These are phyloP conservation scores for Dryadula phaetusa DNA, from an alignment of 2,888 invertebrate genomes.

Conservation along the genomic window DNA sequence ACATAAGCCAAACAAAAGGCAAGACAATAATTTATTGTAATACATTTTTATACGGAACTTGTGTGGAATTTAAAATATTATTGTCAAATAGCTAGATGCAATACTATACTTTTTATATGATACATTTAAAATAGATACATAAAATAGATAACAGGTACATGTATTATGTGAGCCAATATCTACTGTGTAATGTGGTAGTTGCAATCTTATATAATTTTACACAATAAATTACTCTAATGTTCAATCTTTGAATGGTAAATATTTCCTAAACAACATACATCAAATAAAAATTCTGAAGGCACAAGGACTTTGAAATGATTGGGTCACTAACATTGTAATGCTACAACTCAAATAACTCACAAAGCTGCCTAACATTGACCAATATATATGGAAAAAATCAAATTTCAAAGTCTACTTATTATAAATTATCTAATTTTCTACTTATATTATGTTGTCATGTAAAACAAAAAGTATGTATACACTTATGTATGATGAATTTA, in stretches of 20 bases:
- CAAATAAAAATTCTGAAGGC: conserved; percentile 50
- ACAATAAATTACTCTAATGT: conserved; percentile 27
- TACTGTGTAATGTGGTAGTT: conserved; percentile 32
- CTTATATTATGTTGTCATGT: conserved; percentile 39
- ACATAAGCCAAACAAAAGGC: conserved; percentile 54
- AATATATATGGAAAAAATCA: conserved; percentile 32
- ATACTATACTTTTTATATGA: conserved; percentile 33
- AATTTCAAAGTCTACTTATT: conserved; percentile 37
- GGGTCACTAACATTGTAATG: conserved; percentile 31
- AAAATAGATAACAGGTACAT: conserved; percentile 24
- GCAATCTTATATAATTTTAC: conserved; percentile 29
- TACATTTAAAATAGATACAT: conserved; percentile 32
- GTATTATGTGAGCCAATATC: conserved; percentile 30
- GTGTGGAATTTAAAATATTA: conserved; percentile 65
- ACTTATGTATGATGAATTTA: conserved; percentile 29
- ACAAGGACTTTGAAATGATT: conserved; percentile 49
- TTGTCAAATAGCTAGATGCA: conserved; percentile 55
- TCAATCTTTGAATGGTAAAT: conserved; percentile 21
- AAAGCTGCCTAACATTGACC: conserved; percentile 38
- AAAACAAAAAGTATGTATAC: conserved; percentile 21
- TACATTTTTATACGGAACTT: conserved; percentile 50
- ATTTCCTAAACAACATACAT: conserved; percentile 42
- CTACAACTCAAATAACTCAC: conserved; percentile 31
- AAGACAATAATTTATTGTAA: conserved; percentile 56
- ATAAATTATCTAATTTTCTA: conserved; percentile 36